phyloP scores from a whole-genome alignment of 2,888 invertebrate species.

The Prosapia bicincta region DNA sequence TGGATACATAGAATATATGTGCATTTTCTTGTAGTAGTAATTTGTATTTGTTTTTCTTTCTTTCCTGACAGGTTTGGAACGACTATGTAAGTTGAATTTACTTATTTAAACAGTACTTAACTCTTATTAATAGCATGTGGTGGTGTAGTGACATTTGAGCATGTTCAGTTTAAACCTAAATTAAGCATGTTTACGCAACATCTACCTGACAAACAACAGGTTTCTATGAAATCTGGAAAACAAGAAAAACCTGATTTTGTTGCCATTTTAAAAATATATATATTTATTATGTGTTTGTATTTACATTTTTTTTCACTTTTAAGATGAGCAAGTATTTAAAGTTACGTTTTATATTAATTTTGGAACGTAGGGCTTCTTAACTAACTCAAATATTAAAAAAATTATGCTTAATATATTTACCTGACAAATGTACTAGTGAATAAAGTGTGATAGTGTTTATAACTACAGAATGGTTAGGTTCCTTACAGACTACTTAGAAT shows the following conservation, averaged over 20 bases:
- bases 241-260: conserved; percentile 2
- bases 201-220: conserved; percentile 20
- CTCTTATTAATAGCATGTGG: neutral
- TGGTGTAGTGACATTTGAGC: neutral
- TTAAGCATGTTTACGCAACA: neutral
- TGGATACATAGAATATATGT: neutral
- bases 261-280: no score
- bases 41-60: conserved; percentile 37
- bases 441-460: no score
- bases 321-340: neutral
- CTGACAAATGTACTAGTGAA: neutral
- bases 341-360: neutral
- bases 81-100: conserved; percentile 61
- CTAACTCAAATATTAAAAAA: no score
- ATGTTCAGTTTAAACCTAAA: neutral
- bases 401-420: neutral
- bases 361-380: neutral
- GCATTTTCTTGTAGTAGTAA: conserved; percentile 4
- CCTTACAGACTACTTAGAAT: no score
- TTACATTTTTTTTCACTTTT: neutral
- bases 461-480: no score
- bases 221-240: neutral
- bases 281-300: no score
- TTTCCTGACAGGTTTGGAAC: conserved; percentile 62
- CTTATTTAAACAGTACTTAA: conserved; percentile 2